Base-by-base conservation (phyloP, 1,140 invertebrate species). In the Muscidifurax raptorellus region DNA sequence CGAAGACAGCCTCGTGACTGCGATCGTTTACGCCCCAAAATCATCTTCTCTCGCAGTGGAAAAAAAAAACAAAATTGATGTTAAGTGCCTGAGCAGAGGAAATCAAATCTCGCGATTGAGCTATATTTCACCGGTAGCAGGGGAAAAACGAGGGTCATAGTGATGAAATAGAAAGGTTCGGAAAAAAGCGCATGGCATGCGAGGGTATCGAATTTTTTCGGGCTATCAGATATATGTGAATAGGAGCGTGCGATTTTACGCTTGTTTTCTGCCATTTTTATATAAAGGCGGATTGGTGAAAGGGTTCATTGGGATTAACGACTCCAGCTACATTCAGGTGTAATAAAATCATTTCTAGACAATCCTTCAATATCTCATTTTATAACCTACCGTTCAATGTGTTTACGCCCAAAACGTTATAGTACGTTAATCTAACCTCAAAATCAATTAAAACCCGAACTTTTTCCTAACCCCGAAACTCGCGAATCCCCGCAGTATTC, bases 61-160 rank as follows among this genome's bases (percentile, higher is more conserved):
- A 22, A 30, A 72, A 72, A 30, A 71, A 67, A 36, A 36, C 12
- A n/a, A n/a, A 71, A 71, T 30, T 7, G 22, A 74, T 76, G 74
- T 76, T 76, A 47, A 76, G 74, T 40, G 22, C 27, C 36, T 40
- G n/a, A 25, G n/a, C n/a, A 25, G 66, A 72, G 40, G 40, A 76
- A 76, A 76, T 76, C 74, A 22, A 76, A 76, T 76, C 74, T 36
- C 74, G 30, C 74, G 74, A 76, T 47, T 76, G 74, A 47, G 36
- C 40, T 25, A 76, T 76, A 76, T 76, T 76, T 76, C 40, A 72
- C 10, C 71, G 71, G 32, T 3, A 2, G 71, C 18, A 13, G 15
- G 52, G 52, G 22, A 59, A 59, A 59, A 59, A 18, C 15, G 18
- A 18, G 52, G 52, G 18, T 59, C 52, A 18, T 59, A 59, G 52